These are phyloP conservation scores for Aegotheles bennettii DNA, from an alignment of 2,113 vertebrate genomes.

Conservation along the genomic window DNA sequence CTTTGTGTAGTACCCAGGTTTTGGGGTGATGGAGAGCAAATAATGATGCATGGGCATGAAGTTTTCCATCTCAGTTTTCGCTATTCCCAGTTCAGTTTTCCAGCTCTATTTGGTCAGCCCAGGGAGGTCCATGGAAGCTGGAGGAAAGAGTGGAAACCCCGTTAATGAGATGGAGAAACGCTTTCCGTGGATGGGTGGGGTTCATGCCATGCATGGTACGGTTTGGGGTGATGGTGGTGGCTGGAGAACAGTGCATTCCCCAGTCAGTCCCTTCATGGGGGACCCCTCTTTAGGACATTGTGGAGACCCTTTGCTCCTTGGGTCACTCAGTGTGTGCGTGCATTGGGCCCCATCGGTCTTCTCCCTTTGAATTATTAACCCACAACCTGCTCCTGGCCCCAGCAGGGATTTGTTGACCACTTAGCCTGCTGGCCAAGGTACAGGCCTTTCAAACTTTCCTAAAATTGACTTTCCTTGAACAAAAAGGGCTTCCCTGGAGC, in stretches of 20 bases:
- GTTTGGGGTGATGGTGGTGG: background rate
- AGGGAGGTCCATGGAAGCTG: background rate
- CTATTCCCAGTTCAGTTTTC: background rate
- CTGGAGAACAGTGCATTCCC: background rate
- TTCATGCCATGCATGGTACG: rapidly evolving
- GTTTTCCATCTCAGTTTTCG: background rate
- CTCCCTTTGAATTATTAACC: slow-evolving; percentile 64
- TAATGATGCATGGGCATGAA: background rate
- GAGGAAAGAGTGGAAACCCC: background rate
- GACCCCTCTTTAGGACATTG: background rate
- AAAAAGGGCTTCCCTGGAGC: slow-evolving; percentile 12
- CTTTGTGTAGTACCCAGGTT: rapidly evolving
- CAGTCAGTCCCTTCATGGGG: background rate
- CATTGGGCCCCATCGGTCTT: background rate
- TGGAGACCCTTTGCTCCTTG: background rate
- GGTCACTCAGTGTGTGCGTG: rapidly evolving
- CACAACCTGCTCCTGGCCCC: slow-evolving; percentile 47
- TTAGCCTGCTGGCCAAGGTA: slow-evolving; percentile 45
- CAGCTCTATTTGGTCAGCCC: background rate
- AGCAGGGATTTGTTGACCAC: background rate
- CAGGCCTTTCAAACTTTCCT: slow-evolving; percentile 28
- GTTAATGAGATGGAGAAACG: background rate
- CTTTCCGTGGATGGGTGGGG: background rate
- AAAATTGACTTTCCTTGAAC: slow-evolving; percentile 48
- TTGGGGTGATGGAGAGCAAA: background rate